Conservation (phyloP, 2,113 vertebrate species). For the Oncorhynchus masou region DNA sequence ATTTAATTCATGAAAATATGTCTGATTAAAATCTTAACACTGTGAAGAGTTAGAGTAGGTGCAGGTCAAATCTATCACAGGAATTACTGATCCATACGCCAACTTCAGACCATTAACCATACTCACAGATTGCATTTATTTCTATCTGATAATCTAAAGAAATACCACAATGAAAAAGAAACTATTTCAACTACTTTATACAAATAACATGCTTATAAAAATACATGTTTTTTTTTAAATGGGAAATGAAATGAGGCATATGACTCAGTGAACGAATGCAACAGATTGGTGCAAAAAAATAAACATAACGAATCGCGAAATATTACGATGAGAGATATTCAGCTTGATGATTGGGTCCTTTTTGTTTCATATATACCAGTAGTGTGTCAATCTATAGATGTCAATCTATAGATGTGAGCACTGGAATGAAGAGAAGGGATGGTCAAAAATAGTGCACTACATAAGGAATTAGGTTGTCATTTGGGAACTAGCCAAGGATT, state of each 20-base stretch:
- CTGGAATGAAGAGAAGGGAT: background rate
- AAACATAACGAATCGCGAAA: slow-evolving; percentile 15
- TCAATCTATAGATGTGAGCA: slow-evolving; percentile 21
- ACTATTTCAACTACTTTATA: slow-evolving; percentile 16
- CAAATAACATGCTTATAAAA: slow-evolving; percentile 27
- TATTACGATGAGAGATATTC: slow-evolving; percentile 24
- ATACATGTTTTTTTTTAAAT: background rate
- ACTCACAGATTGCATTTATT: background rate
- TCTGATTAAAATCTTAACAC: background rate
- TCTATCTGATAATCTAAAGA: background rate
- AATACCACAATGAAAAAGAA: slow-evolving; percentile 19
- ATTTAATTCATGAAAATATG: background rate
- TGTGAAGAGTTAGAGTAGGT: background rate
- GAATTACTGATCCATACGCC: slow-evolving; percentile 31
- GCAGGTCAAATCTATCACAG: slow-evolving; percentile 31
- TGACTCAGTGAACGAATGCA: too few species aligned
- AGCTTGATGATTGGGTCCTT: slow-evolving; percentile 37
- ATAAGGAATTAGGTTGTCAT: too few species aligned
- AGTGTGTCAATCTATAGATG: slow-evolving; percentile 31
- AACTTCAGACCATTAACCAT: slow-evolving; percentile 30
- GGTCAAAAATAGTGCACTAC: background rate
- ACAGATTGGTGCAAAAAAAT: background rate
- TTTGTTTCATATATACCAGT: slow-evolving; percentile 11
- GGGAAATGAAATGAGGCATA: background rate
- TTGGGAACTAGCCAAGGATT: too few species aligned